Conservation (phyloP, 2,113 vertebrate genomes). For the Corydoras maculifer region DNA sequence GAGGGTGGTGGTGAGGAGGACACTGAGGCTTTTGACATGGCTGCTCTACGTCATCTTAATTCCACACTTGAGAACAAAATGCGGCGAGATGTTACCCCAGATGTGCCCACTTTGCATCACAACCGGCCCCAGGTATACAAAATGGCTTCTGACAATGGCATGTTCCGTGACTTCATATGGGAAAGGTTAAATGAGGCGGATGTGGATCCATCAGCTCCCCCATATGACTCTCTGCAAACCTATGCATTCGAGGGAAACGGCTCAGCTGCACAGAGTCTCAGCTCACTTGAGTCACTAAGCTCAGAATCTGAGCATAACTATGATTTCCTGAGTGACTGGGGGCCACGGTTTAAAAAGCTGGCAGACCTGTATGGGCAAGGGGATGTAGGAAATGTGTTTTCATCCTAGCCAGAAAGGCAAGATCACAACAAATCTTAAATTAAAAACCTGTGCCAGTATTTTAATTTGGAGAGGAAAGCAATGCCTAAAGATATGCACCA, state of each 20-base stretch:
- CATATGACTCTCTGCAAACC: conserved; percentile 85
- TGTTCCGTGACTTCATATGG: conserved; percentile 84
- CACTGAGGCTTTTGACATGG: conserved; percentile 88
- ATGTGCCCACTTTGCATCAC: conserved; percentile 65
- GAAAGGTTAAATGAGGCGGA: conserved; percentile 80
- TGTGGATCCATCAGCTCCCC: conserved; percentile 72
- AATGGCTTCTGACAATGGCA: conserved; percentile 74
- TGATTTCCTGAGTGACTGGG: conserved; percentile 85
- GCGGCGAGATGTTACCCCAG: conserved; percentile 78
- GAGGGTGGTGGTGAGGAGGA: conserved; percentile 92
- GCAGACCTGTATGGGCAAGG: conserved; percentile 80
- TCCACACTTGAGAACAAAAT: conserved; percentile 70
- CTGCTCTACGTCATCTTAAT: conserved; percentile 78
- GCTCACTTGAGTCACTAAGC: conserved; percentile 79
- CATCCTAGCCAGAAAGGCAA: conserved; percentile 65
- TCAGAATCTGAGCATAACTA: conserved; percentile 86
- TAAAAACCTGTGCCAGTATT: background rate
- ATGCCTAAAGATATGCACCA: conserved; percentile 8
- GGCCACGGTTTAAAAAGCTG: conserved; percentile 81
- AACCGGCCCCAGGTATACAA: conserved; percentile 70
- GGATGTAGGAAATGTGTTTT: conserved; percentile 66
- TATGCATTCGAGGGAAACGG: conserved; percentile 81
- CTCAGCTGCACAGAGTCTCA: conserved; percentile 78
- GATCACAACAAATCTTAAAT: background rate
- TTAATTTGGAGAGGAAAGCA: background rate